Conservation (phyloP, 2,113 vertebrate genomes). For the Cottus gobio region DNA sequence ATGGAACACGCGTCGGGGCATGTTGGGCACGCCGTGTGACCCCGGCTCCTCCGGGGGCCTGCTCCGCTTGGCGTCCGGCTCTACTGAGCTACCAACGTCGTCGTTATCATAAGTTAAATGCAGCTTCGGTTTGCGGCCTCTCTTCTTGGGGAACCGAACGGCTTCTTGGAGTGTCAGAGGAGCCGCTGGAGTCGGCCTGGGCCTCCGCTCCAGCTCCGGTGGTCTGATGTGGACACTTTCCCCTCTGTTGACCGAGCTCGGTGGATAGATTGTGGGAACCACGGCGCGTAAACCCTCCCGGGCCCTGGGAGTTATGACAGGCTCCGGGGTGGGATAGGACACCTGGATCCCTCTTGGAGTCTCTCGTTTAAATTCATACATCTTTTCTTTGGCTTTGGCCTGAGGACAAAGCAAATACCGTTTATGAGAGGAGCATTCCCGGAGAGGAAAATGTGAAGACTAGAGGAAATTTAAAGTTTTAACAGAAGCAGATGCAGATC, state of each 20-base stretch:
- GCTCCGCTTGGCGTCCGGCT: slow-evolving; percentile 76
- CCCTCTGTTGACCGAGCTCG: slow-evolving; percentile 86
- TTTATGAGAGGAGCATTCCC: not conserved
- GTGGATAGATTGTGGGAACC: slow-evolving; percentile 86
- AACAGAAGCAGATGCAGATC: slow-evolving; percentile 21
- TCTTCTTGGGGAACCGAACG: slow-evolving; percentile 84
- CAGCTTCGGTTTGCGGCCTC: slow-evolving; percentile 89
- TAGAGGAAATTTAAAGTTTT: slow-evolving; percentile 31
- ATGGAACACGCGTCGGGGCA: slow-evolving; percentile 44
- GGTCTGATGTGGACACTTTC: slow-evolving; percentile 80
- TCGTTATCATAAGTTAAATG: slow-evolving; percentile 77
- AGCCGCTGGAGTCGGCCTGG: slow-evolving; percentile 33
- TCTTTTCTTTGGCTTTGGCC: slow-evolving; percentile 92
- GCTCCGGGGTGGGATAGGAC: slow-evolving; percentile 90
- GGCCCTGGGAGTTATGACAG: slow-evolving; percentile 89
- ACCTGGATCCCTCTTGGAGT: slow-evolving; percentile 88
- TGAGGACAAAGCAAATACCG: slow-evolving; percentile 64
- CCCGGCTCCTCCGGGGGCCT: slow-evolving; percentile 79
- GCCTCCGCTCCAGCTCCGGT: slow-evolving; percentile 70
- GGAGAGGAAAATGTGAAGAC: not conserved
- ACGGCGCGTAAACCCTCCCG: slow-evolving; percentile 93
- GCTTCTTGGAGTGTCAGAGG: slow-evolving; percentile 55
- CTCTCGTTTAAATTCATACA: slow-evolving; percentile 92
- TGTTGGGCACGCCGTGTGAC: slow-evolving; percentile 76
- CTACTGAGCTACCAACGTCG: slow-evolving; percentile 55